A percentile compares a stretch with the other conserved stretches of the same genome.
Conservation (phyloP, 2,888 invertebrate species). For the Pollenia angustigena region DNA sequence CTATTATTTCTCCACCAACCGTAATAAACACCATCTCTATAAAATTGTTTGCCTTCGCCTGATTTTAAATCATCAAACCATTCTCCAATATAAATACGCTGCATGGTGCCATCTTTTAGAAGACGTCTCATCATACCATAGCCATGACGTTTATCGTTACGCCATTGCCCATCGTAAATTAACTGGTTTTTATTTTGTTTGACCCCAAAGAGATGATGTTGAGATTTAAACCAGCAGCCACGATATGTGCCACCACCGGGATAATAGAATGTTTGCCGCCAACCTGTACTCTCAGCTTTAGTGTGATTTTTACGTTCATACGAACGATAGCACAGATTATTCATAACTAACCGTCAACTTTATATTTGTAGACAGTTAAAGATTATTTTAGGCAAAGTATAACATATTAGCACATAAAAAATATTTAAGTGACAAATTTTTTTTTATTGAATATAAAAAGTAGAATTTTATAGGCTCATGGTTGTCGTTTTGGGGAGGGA, state of each 20-base stretch:
- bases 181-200: constrained; percentile 77
- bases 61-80: constrained; percentile 81
- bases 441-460: constrained; percentile 1
- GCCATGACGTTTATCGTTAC: constrained; percentile 79
- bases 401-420: not conserved
- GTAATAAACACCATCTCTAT: constrained; percentile 80
- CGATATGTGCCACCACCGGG: constrained; percentile 79
- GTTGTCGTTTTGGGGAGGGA: not conserved
- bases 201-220: constrained; percentile 79
- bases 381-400: constrained; percentile 9
- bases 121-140: constrained; percentile 80
- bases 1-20: constrained; percentile 82
- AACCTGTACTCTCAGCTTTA: constrained; percentile 77
- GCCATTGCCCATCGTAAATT: constrained; percentile 82
- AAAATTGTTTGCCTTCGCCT: constrained; percentile 83
- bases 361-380: not conserved
- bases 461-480: constrained; percentile 1
- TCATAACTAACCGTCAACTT: constrained; percentile 51
- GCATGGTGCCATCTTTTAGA: constrained; percentile 76
- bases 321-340: constrained; percentile 58
- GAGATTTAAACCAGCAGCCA: constrained; percentile 79
- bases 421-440: constrained; percentile 39
- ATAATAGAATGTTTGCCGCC: constrained; percentile 77
- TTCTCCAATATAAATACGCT: constrained; percentile 80
- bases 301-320: constrained; percentile 64